Evolutionary conservation across 2,797 vertebrate species (phyloP).

Genomic region (Dallia pectoralis): DNA sequence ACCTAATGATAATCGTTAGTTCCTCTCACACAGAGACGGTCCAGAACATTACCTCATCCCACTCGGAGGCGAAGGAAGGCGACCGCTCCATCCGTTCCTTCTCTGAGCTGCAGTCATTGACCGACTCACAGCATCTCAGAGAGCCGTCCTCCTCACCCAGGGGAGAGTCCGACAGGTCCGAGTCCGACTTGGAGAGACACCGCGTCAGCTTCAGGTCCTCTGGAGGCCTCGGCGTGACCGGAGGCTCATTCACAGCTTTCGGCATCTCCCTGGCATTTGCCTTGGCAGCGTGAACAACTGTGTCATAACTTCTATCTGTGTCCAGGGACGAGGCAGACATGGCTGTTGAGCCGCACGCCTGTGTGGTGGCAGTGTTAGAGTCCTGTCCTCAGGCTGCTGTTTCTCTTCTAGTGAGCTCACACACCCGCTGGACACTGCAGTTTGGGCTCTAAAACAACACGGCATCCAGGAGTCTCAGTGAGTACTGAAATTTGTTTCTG

Average conservation of each 20-base stretch:
- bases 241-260: constrained; percentile 48
- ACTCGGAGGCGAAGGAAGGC: constrained; percentile 94
- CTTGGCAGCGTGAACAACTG: constrained; percentile 48
- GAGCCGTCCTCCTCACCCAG: constrained; percentile 82
- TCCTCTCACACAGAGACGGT: constrained; percentile 42
- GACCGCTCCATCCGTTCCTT: constrained; percentile 84
- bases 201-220: constrained; percentile 87
- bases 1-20: constrained; percentile 38
- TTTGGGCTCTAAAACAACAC: neutral
- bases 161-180: constrained; percentile 90
- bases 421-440: neutral
- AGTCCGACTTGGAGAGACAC: constrained; percentile 95
- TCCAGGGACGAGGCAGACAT: constrained; percentile 68
- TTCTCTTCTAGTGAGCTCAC: neutral
- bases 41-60: constrained; percentile 91
- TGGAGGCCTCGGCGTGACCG: constrained; percentile 75
- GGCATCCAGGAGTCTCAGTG: constrained; percentile 11
- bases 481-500: constrained; percentile 11
- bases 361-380: constrained; percentile 6
- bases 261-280: constrained; percentile 41
- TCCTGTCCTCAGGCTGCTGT: constrained; percentile 18
- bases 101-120: constrained; percentile 86
- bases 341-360: constrained; percentile 33
- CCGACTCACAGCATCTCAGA: constrained; percentile 87
- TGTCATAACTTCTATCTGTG: constrained; percentile 65